These are phyloP conservation scores for Tetragnatha versicolor DNA, from an alignment of 1,140 invertebrate species.

Conservation along the genomic window DNA sequence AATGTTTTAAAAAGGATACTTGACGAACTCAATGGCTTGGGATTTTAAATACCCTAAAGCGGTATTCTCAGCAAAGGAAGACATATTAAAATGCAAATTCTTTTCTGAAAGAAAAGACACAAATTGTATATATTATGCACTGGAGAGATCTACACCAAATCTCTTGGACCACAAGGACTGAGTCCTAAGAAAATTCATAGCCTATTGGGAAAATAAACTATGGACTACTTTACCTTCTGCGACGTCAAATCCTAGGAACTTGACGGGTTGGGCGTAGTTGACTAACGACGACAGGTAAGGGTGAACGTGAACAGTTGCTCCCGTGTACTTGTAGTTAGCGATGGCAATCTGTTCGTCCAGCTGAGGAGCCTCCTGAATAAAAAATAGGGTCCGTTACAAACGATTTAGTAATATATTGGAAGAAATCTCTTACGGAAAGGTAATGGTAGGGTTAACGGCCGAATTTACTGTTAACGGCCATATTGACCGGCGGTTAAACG, in stretches of 20 bases:
- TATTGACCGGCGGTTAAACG: no score
- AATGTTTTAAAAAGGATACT: constrained; percentile 68
- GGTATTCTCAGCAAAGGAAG: constrained; percentile 95
- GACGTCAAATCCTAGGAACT: constrained; percentile 97
- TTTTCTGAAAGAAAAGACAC: constrained; percentile 74
- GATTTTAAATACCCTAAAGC: constrained; percentile 94
- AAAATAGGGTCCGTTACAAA: background rate
- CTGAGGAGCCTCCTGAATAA: constrained; percentile 61
- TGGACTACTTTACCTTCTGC: constrained; percentile 78
- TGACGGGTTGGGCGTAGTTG: constrained; percentile 99
- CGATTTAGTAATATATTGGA: background rate
- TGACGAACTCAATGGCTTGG: constrained; percentile 97
- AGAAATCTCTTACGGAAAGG: no score
- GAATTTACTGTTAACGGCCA: no score
- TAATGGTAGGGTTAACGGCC: no score
- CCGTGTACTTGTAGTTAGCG: constrained; percentile 81
- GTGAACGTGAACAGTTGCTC: constrained; percentile 98
- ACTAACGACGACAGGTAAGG: constrained; percentile 98
- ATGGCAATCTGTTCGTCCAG: constrained; percentile 71
- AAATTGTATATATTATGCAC: no score
- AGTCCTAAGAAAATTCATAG: background rate
- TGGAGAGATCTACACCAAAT: background rate
- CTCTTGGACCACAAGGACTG: background rate
- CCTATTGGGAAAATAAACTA: background rate
- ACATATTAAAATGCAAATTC: constrained; percentile 98